Base-by-base conservation (phyloP, 2,888 invertebrate species). In the Leucozona laternaria region DNA sequence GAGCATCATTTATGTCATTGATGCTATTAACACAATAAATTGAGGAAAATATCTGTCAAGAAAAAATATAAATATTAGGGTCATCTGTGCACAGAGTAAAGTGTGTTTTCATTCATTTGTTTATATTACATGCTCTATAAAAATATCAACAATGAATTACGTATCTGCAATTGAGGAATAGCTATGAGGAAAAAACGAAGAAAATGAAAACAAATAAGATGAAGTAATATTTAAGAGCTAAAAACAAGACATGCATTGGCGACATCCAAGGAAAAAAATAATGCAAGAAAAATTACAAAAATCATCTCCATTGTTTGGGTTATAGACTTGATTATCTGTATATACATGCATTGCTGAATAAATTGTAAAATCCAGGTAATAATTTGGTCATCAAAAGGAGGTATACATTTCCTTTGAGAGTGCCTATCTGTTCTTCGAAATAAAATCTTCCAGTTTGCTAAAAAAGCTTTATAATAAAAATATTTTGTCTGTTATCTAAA, bases 1-100 rank as follows among this genome's bases (percentile, higher is more conserved):
- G 8, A 25, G 25, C 25, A 53, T 53, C 15, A 28, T 25, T 5
- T n/a, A 53, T 25, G 25, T 53, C 25, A 53, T 53, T 53, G 7
- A 7, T 28, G 15, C 25, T 53, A 53, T 53, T 53, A n/a, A 53
- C 25, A n/a, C 25, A 53, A 53, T 53, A 53, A 53, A 53, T 53
- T 53, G 53, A 53, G 53, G 53, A 53, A 53, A 28, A 25, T 25
- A 53, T 53, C 53, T 53, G 53, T 53, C 53, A 53, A 28, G 53
- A 53, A 1, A 53, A 6, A 25, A n/a, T 6, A 28, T 53, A 53
- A 1, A 53, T n/a, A 28, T n/a, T 28, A 53, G 15, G 13, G 15
- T n/a, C 53, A 53, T 53, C 4, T 40, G 4, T 7, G n/a, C n/a
- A n/a, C n/a, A n/a, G n/a, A 8, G n/a, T 8, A n/a, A 25, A 53